These are phyloP conservation scores for Cichlasoma orientale DNA, from an alignment of 2,797 vertebrate genomes.

Conservation along the genomic window DNA sequence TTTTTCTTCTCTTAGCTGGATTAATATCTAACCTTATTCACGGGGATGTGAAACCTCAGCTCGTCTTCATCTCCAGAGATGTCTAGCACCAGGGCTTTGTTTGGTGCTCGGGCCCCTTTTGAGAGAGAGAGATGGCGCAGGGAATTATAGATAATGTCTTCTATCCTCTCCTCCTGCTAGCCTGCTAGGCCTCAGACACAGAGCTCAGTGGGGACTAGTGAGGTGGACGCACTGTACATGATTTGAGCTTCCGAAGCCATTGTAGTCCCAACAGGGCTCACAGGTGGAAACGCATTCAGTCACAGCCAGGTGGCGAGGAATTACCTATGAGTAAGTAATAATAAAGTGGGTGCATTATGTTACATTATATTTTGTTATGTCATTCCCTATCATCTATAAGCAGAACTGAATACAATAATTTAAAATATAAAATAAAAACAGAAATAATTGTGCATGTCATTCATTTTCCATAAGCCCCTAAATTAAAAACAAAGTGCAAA, in stretches of 20 bases:
- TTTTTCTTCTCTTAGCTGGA: slow-evolving; percentile 81
- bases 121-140: slow-evolving; percentile 66
- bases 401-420: not conserved
- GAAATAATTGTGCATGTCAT: not conserved
- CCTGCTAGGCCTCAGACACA: slow-evolving; percentile 59
- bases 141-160: slow-evolving; percentile 80
- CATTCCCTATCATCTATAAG: not conserved
- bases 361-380: not conserved
- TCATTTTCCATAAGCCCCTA: not conserved
- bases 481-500: too few relatives aligned
- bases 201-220: slow-evolving; percentile 61
- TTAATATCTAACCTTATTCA: slow-evolving; percentile 87
- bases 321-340: slow-evolving; percentile 26
- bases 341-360: slow-evolving; percentile 9
- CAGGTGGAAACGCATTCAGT: slow-evolving; percentile 63
- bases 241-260: slow-evolving; percentile 57
- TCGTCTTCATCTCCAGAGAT: slow-evolving; percentile 78
- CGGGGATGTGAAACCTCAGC: slow-evolving; percentile 75
- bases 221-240: slow-evolving; percentile 62
- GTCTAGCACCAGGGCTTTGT: slow-evolving; percentile 81
- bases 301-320: slow-evolving; percentile 33
- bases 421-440: not conserved
- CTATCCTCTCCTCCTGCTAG: slow-evolving; percentile 50
- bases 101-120: slow-evolving; percentile 73
- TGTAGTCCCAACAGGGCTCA: slow-evolving; percentile 53